A percentile compares a stretch with the other conserved stretches of the same genome.
These are phyloP conservation scores for Agriotes lineatus DNA, from an alignment of 2,888 invertebrate genomes.

Conservation along the genomic window DNA sequence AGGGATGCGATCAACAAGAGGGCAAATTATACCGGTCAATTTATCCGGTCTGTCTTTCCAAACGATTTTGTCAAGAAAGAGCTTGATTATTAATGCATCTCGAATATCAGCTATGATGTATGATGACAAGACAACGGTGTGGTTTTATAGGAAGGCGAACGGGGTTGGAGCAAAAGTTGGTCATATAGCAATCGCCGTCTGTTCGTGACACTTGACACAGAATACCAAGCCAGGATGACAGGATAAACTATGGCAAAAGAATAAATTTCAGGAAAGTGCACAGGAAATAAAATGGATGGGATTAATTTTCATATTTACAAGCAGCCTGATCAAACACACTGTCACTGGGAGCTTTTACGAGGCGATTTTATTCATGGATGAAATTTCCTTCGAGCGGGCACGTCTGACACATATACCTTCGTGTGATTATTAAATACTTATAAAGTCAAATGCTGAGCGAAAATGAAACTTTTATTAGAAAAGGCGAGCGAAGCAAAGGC, in stretches of 20 bases:
- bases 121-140: conserved; percentile 45
- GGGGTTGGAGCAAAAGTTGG: conserved; percentile 29
- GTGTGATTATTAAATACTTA: conserved; percentile 3
- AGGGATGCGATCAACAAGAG: background rate
- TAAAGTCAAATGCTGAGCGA: background rate
- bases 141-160: conserved; percentile 18
- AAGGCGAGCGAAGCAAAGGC: background rate
- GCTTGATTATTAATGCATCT: conserved; percentile 23
- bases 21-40: background rate
- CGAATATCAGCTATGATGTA: conserved; percentile 39
- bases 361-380: conserved; percentile 4
- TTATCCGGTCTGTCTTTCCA: background rate
- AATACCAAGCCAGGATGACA: conserved; percentile 31
- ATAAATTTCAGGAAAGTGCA: conserved; percentile 37
- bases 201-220: conserved; percentile 47
- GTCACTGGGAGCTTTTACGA: background rate
- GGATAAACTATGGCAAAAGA: conserved; percentile 34
- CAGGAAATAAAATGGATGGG: conserved; percentile 29
- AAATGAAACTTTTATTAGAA: conserved; percentile 3
- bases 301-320: conserved; percentile 36
- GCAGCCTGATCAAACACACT: background rate
- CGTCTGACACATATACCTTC: background rate
- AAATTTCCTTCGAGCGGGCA: background rate
- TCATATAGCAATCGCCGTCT: conserved; percentile 46
- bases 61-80: conserved; percentile 21